Base-by-base conservation (phyloP, 2,113 vertebrate genomes). In the Clarias macrocephalus region DNA sequence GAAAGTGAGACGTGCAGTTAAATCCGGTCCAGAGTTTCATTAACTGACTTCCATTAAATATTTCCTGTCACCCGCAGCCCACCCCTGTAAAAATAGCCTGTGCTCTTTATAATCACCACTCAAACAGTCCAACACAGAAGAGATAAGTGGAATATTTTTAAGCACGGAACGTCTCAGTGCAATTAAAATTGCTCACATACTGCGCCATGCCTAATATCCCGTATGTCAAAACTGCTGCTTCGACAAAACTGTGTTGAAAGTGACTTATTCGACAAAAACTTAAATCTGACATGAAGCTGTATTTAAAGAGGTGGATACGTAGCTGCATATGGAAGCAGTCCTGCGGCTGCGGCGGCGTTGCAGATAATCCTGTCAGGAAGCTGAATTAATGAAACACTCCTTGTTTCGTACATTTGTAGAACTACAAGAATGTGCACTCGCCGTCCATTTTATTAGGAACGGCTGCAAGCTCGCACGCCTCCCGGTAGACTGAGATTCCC, bases 101-200 rank as follows among this genome's bases (percentile, higher is more conserved):
- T 79, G 81, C 86, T 84, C 82, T 83, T 83, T 77, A 79, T 66
- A 77, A 83, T 87, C 86, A 66, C 86, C 86, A 82, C 81, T 87
- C 82, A 82, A 83, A 87, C 81, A 80, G 63, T 80, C 81, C 72
- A 68, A 75, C 62, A 79, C 76, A 86, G 76, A 68, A 70, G 63
- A 83, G 86, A 87, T 87, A 87, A 87, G 81, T 83, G 81, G 72
- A 83, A 82, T 87, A 87, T 87, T 87, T 87, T 87, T 83, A 87
- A 83, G 63, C 62, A 83, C 48, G 18, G 86, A 83, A 77, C 62
- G 72, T 83, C 60, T 77, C 76, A 68, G 48, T 77, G 86, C 86
- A 87, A 87, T 87, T 87, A 87, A 87, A 86, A 87, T 81, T 79
- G 82, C 81, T 87, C 60, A 63, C 86, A 83, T 75, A 84, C 80